Percentiles rank a stretch among this genome's conserved stretches.
Evolutionary conservation across 2,888 invertebrate genomes (phyloP).

Genomic region (Idaea aversata): DNA sequence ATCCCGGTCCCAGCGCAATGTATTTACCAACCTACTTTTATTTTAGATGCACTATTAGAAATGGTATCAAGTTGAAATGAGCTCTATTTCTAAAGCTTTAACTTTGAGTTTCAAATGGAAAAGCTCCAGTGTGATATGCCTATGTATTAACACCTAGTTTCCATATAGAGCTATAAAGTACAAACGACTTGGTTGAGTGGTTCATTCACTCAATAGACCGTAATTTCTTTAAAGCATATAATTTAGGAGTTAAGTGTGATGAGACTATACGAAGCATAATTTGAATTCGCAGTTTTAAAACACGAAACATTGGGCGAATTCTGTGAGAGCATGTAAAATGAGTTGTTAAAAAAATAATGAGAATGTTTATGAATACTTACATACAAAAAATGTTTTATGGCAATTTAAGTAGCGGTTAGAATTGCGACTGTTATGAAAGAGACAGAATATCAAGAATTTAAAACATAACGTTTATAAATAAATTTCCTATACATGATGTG

Average conservation of each 20-base stretch:
- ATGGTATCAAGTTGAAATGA: conserved; percentile 1
- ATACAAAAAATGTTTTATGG: no score
- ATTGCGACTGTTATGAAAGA: no score
- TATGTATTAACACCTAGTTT: conserved; percentile 13
- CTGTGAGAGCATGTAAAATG: background rate
- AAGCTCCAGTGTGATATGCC: conserved; percentile 7
- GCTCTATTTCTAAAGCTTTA: conserved; percentile 4
- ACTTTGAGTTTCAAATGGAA: background rate
- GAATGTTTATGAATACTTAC: no score
- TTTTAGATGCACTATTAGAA: conserved; percentile 22
- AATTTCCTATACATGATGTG: no score
- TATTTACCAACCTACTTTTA: conserved; percentile 21
- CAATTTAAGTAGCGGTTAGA: no score
- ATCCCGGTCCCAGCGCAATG: conserved; percentile 17
- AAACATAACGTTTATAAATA: no score
- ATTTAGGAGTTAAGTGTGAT: conserved; percentile 3
- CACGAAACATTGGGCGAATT: background rate
- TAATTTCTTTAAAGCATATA: conserved; percentile 13
- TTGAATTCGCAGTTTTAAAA: background rate
- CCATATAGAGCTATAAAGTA: conserved; percentile 15
- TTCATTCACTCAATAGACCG: conserved; percentile 18
- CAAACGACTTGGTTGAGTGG: conserved; percentile 19
- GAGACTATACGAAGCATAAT: background rate
- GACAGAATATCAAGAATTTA: no score
- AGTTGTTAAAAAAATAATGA: conserved; percentile 7